A percentile compares a stretch with the other conserved stretches of the same genome.
Evolutionary conservation across 2,888 invertebrate species (phyloP).

Genomic region (Drosophila picticornis): DNA sequence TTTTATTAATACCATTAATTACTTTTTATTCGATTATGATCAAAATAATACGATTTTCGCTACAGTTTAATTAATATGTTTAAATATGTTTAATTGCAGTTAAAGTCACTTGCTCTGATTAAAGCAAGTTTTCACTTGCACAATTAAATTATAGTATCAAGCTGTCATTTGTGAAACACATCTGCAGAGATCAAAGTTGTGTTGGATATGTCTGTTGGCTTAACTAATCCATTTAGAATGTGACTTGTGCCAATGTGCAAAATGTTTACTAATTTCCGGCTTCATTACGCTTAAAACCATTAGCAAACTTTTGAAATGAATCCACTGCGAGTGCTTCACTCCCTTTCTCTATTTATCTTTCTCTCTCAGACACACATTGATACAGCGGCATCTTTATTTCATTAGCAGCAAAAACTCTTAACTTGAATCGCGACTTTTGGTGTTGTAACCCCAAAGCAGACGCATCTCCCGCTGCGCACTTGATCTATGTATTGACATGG

Average conservation of each 20-base stretch:
- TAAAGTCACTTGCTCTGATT: neutral
- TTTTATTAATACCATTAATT: neutral
- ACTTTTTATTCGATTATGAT: neutral
- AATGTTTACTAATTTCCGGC: constrained; percentile 79
- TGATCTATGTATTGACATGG: constrained; percentile 34
- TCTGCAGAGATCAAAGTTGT: constrained; percentile 2
- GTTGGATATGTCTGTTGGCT: neutral
- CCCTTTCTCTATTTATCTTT: neutral
- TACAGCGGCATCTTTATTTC: constrained; percentile 63
- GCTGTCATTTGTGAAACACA: neutral
- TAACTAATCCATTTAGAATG: constrained; percentile 9
- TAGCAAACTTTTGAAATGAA: constrained; percentile 76
- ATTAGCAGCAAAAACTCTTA: constrained; percentile 55
- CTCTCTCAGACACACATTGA: constrained; percentile 10
- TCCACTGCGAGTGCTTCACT: constrained; percentile 33
- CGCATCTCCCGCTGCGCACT: constrained; percentile 1
- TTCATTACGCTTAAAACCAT: constrained; percentile 79
- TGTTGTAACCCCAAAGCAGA: neutral
- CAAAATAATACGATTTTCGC: neutral
- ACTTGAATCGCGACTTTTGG: constrained; percentile 54
- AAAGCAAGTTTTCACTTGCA: neutral
- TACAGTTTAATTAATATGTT: neutral
- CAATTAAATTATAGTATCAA: neutral
- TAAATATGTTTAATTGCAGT: neutral
- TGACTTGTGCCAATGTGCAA: constrained; percentile 50